These are phyloP conservation scores for Tenthredo distinguenda DNA, from an alignment of 2,888 invertebrate species.

Conservation along the genomic window DNA sequence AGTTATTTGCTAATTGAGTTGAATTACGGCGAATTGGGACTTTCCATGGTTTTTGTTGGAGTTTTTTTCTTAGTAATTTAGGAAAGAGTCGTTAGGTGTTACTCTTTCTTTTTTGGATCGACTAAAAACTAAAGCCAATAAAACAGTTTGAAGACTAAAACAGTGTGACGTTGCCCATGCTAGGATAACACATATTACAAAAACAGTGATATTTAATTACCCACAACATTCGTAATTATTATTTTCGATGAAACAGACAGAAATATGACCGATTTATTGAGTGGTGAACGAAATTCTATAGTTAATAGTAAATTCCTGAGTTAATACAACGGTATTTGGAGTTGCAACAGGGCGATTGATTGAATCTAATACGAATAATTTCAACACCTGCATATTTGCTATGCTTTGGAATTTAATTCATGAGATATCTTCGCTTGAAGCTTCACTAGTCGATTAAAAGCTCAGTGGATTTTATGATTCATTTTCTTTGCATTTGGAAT, in stretches of 20 bases:
- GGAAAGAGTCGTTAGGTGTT: background rate
- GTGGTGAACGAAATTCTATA: no score
- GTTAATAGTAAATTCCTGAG: background rate
- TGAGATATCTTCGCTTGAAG: background rate
- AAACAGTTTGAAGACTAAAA: no score
- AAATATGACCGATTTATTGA: no score
- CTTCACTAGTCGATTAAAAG: background rate
- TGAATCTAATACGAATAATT: background rate
- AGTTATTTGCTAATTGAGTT: background rate
- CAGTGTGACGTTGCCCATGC: no score
- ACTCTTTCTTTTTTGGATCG: background rate
- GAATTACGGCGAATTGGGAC: background rate
- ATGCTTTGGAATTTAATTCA: background rate
- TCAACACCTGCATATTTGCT: background rate
- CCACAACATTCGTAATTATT: no score
- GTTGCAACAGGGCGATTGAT: background rate
- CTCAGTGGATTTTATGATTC: background rate
- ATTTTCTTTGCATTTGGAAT: background rate
- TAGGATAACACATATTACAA: no score
- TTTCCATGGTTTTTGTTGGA: background rate
- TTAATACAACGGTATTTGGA: background rate
- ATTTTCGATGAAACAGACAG: no score
- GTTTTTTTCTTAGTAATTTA: background rate
- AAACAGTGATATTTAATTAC: no score
- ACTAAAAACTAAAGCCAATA: background rate